phyloP scores from a whole-genome alignment of 1,140 invertebrate genomes.

The Ganaspis sp. region DNA sequence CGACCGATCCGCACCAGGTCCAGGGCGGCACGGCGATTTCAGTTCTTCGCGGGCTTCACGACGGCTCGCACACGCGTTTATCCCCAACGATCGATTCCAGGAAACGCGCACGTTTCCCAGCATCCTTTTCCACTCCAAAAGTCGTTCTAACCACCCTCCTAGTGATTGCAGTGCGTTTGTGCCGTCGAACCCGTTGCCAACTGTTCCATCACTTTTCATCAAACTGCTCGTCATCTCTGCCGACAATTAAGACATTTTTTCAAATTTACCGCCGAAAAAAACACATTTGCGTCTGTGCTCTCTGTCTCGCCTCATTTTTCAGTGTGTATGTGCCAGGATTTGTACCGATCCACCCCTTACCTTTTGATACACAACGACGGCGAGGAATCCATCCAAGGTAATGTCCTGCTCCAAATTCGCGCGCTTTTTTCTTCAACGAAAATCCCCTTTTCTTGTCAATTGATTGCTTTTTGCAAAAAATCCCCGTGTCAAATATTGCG shows the following conservation, averaged over 20 bases:
- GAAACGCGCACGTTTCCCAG: slow-evolving; percentile 32
- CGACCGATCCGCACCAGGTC: slow-evolving; percentile 48
- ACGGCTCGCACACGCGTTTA: slow-evolving; percentile 60
- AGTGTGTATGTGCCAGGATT: not conserved
- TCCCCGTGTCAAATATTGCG: too few relatives aligned
- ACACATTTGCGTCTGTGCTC: not conserved
- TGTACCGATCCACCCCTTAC: not conserved
- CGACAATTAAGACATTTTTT: too few relatives aligned
- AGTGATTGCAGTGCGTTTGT: slow-evolving; percentile 28
- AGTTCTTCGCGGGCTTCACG: slow-evolving; percentile 68
- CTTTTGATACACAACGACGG: slow-evolving; percentile 19
- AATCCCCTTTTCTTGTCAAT: too few relatives aligned
- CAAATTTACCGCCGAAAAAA: not conserved
- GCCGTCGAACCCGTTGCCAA: not conserved
- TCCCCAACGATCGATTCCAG: slow-evolving; percentile 33
- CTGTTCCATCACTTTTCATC: not conserved
- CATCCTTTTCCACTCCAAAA: slow-evolving; percentile 17
- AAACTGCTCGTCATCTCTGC: too few relatives aligned
- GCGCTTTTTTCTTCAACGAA: not conserved
- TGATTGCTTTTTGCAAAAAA: too few relatives aligned
- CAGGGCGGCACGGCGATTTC: slow-evolving; percentile 53
- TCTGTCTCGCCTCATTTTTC: not conserved
- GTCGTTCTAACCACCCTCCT: not conserved
- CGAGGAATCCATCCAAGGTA: not conserved
- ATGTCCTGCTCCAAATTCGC: not conserved